Evolutionary conservation across 2,888 invertebrate genomes (phyloP).

Genomic region (Macrophya alboannulata): DNA sequence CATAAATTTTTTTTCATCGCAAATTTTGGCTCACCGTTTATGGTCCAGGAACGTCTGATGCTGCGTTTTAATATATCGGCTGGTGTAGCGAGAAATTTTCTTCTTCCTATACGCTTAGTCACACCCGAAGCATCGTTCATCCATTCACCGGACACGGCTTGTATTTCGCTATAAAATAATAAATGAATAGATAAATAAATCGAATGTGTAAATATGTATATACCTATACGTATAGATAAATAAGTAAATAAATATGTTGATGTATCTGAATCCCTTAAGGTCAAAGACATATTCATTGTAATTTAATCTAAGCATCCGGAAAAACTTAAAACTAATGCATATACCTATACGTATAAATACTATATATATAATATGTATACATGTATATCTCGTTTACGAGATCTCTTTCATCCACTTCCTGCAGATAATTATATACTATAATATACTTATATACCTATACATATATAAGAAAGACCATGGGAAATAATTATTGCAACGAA

Average conservation of each 20-base stretch:
- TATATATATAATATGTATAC: neutral
- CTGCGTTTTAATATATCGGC: constrained; percentile 86
- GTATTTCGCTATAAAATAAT: constrained; percentile 83
- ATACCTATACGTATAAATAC: no score
- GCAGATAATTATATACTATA: neutral
- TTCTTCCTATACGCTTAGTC: constrained; percentile 80
- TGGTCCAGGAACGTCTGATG: constrained; percentile 88
- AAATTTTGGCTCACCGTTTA: constrained; percentile 83
- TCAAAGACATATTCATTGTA: neutral
- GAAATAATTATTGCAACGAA: neutral
- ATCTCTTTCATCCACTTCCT: constrained; percentile 3
- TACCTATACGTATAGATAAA: no score
- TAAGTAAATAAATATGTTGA: no score
- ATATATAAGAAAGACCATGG: neutral
- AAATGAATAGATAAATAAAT: neutral
- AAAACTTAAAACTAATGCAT: neutral
- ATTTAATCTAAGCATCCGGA: neutral
- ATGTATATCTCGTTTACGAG: neutral
- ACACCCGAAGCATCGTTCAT: constrained; percentile 84
- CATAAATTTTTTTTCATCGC: neutral
- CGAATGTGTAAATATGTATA: neutral
- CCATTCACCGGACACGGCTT: constrained; percentile 87
- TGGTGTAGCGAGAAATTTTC: constrained; percentile 81
- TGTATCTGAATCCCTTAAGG: neutral
- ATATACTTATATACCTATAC: neutral